phyloP scores from a whole-genome alignment of 2,113 vertebrate genomes.

The Progne subis region DNA sequence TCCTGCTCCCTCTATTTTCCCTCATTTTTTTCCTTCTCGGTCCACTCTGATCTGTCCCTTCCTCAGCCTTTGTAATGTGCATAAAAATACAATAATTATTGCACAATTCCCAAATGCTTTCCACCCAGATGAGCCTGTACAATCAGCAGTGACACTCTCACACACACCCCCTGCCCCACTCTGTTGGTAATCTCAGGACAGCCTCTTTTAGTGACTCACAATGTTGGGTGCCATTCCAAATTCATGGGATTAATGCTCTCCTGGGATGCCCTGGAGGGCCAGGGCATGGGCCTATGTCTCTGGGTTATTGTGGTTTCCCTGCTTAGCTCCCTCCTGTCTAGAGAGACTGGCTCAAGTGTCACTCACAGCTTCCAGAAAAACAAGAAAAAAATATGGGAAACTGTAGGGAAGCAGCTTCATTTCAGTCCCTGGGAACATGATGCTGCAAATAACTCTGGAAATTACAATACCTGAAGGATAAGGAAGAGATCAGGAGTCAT shows the following conservation, averaged over 20 bases:
- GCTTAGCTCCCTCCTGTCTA: not conserved
- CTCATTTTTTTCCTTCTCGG: not conserved
- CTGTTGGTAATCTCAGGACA: not conserved
- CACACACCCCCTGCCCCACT: not conserved
- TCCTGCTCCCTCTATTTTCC: not conserved
- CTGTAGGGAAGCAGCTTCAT: not conserved
- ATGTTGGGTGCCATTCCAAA: not conserved
- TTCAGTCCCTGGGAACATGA: not conserved
- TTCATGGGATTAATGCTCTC: not conserved
- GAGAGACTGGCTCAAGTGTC: not conserved
- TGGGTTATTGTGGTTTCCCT: not conserved
- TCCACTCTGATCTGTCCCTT: not conserved
- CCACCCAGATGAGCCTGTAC: rapidly evolving
- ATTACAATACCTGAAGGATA: too few species aligned
- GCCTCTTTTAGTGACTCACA: not conserved
- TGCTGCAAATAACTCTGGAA: not conserved
- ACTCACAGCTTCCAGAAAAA: not conserved
- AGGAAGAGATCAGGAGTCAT: not conserved
- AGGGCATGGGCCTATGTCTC: not conserved
- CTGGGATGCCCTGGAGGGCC: not conserved
- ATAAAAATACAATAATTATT: not conserved
- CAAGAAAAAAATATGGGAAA: not conserved
- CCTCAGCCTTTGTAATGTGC: not conserved
- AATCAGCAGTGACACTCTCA: not conserved
- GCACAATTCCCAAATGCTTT: not conserved